A percentile compares a stretch with the other conserved stretches of the same genome.
These are phyloP conservation scores for Erethizon dorsatum DNA, from an alignment of 2,797 vertebrate genomes.

Conservation along the genomic window DNA sequence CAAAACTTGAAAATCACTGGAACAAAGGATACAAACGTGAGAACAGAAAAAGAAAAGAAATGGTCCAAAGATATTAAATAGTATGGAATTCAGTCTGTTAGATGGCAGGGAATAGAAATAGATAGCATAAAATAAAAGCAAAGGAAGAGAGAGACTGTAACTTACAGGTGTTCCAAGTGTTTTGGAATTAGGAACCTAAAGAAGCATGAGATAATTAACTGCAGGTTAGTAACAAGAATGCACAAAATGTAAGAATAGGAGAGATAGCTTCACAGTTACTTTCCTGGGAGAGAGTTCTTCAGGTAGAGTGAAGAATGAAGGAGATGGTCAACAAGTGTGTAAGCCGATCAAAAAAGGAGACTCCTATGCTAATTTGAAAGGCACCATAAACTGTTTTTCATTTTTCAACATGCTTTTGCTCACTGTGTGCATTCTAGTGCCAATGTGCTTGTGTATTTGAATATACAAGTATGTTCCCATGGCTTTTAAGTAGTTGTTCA, in stretches of 20 bases:
- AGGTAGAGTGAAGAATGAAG: neutral
- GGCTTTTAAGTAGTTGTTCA: neutral
- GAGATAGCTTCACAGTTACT: neutral
- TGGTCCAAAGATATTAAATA: neutral
- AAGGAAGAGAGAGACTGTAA: neutral
- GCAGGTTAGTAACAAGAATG: neutral
- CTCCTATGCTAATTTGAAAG: neutral
- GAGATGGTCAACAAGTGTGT: neutral
- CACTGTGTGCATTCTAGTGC: neutral
- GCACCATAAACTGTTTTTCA: neutral
- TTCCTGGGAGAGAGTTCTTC: neutral
- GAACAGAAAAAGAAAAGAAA: neutral
- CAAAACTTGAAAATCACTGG: neutral
- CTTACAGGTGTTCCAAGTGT: neutral
- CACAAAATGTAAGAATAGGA: neutral
- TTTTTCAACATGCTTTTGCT: conserved; percentile 5
- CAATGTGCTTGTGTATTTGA: neutral
- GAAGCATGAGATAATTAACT: neutral
- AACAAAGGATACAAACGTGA: neutral
- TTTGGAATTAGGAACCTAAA: neutral
- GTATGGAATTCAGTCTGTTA: neutral
- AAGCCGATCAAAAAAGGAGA: neutral
- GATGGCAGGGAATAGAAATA: neutral
- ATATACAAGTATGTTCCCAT: neutral
- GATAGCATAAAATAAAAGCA: neutral